Evolutionary conservation across 2,113 vertebrate genomes (phyloP).

Genomic region (Menidia beryllina): DNA sequence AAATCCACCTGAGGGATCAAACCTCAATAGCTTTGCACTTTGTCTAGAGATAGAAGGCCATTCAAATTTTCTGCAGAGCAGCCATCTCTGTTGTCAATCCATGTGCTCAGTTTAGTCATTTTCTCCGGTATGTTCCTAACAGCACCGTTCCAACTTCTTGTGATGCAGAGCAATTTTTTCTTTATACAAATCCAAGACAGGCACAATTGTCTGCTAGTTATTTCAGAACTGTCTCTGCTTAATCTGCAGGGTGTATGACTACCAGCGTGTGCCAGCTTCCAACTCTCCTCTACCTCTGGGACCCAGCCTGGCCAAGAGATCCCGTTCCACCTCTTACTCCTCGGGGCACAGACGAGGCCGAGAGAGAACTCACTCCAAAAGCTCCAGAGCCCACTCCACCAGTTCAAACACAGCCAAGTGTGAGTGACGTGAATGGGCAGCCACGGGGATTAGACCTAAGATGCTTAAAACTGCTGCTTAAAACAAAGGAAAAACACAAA

Average conservation of each 20-base stretch:
- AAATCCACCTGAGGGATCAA: not conserved
- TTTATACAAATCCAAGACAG: not conserved
- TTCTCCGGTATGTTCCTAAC: slow-evolving; percentile 4
- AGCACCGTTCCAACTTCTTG: not conserved
- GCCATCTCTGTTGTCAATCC: not conserved
- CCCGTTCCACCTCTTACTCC: slow-evolving; percentile 78
- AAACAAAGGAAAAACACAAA: not conserved
- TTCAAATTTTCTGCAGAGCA: slow-evolving; percentile 4
- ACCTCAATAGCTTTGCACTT: not conserved
- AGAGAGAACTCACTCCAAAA: slow-evolving; percentile 80
- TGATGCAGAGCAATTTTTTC: too few species aligned
- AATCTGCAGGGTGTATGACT: slow-evolving; percentile 80
- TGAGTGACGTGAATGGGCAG: slow-evolving; percentile 51
- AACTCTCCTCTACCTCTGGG: slow-evolving; percentile 73
- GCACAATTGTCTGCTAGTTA: not conserved
- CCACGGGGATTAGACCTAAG: not conserved
- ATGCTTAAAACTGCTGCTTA: not conserved
- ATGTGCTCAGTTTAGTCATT: slow-evolving; percentile 1
- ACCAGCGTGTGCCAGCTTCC: slow-evolving; percentile 83
- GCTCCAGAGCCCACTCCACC: slow-evolving; percentile 78
- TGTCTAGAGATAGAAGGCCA: not conserved
- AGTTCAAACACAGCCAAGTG: slow-evolving; percentile 78
- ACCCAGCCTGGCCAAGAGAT: slow-evolving; percentile 78
- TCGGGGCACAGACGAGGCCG: slow-evolving; percentile 80
- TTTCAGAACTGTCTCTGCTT: slow-evolving; percentile 13